Base-by-base conservation (phyloP, 2,888 invertebrate genomes). In the Cerastis leucographa region DNA sequence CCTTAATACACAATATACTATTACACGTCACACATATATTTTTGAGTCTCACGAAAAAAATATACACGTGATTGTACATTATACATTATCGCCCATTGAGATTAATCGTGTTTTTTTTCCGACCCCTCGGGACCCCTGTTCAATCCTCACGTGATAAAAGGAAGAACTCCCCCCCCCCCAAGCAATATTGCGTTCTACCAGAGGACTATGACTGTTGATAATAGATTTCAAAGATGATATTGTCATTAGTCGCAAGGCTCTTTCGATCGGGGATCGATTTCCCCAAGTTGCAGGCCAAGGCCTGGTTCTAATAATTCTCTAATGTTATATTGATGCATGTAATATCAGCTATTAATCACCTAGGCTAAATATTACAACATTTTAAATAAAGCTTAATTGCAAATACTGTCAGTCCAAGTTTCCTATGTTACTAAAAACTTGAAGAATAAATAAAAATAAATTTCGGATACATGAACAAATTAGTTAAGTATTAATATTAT, bases 341-440 rank as follows among this genome's bases (percentile, higher is more conserved):
- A 54, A 54, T 25, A 44, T 59, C 17, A 46, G 22, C 1, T 35
- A n/a, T n/a, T 9, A 71, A 71, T 46, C n/a, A 70, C 14, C 59
- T 40, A 14, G 61, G 42, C 54, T 46, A 62, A 29, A 46, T 62
- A 40, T 51, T 42, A 56, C 46, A 77, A 42, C 56, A 78, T 66
- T 64, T n/a, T 40, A 46, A 56, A 77, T 56, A 65, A 49, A 68
- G n/a, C 51, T 69, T 62, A 44, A 54, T 46, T 2, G 7, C 46
- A 71, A 70, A 80, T 80, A 79, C n/a, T 11, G 11, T 51, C 80
- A 46, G 80, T 71, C 62, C 8, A 29, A 25, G 44, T 71, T 62
- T 54, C 51, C 1, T 69, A 71, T n/a, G 35, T 64, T 80, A 80
- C 80, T 71, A 25, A 80, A 71, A 62, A 70, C 49, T 69, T 59